These are phyloP conservation scores for Eumerus sabulonum DNA, from an alignment of 2,888 invertebrate genomes.

Conservation along the genomic window DNA sequence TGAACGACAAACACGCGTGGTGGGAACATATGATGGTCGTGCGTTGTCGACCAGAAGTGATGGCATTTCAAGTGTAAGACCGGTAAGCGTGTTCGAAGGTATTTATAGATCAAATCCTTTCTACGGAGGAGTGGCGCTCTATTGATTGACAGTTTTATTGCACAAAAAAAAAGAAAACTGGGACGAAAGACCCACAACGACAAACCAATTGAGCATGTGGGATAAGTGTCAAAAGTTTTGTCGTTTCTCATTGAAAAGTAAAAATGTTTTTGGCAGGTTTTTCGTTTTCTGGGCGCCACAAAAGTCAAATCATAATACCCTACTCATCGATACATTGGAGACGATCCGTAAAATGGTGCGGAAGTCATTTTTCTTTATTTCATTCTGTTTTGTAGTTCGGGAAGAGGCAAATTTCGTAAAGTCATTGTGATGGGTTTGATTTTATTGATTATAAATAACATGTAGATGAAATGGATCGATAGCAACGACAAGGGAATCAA, in stretches of 20 bases:
- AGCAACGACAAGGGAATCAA: too few relatives aligned
- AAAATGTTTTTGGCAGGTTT: slow-evolving; percentile 1
- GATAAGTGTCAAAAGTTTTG: slow-evolving; percentile 32
- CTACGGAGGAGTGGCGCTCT: not conserved
- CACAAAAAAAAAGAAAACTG: not conserved
- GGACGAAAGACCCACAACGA: not conserved
- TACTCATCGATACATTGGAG: not conserved
- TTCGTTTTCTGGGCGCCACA: slow-evolving; percentile 7
- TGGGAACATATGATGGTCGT: too few relatives aligned
- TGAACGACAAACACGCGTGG: too few relatives aligned
- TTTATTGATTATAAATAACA: slow-evolving; percentile 55
- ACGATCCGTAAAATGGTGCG: not conserved
- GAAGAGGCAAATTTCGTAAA: slow-evolving; percentile 11
- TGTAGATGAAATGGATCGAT: too few relatives aligned
- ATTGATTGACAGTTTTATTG: slow-evolving; percentile 15
- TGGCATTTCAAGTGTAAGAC: too few relatives aligned
- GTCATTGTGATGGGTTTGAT: slow-evolving; percentile 46
- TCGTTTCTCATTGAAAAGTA: not conserved
- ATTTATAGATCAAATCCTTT: slow-evolving; percentile 16
- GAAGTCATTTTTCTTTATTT: not conserved
- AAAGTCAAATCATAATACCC: slow-evolving; percentile 19
- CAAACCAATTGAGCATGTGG: slow-evolving; percentile 25
- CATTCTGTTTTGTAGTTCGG: not conserved
- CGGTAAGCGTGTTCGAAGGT: not conserved
- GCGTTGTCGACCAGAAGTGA: too few relatives aligned